A percentile compares a stretch with the other conserved stretches of the same genome.
phyloP scores from a whole-genome alignment of 2,888 invertebrate genomes.

The Andrena praecox region DNA sequence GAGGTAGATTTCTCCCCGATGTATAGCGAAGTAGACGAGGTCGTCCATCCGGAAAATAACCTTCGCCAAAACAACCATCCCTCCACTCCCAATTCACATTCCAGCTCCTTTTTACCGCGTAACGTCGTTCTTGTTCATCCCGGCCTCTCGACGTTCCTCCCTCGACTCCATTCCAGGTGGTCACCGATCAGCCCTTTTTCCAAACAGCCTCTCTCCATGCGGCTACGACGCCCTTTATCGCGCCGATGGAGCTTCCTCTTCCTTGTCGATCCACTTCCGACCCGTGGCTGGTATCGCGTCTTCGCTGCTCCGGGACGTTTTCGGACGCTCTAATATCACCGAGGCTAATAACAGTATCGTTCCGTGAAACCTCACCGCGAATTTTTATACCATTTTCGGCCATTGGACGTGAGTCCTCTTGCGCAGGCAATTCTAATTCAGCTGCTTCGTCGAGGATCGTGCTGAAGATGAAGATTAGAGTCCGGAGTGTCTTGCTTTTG shows the following conservation, averaged over 20 bases:
- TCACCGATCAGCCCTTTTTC: constrained; percentile 59
- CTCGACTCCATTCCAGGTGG: constrained; percentile 56
- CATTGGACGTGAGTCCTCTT: too few relatives aligned
- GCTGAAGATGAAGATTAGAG: not conserved
- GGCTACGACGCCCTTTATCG: constrained; percentile 54
- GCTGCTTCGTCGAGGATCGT: not conserved
- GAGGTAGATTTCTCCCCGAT: constrained; percentile 58
- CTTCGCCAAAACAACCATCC: constrained; percentile 78
- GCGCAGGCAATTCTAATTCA: not conserved
- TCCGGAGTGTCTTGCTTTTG: not conserved
- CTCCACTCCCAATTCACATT: constrained; percentile 58
- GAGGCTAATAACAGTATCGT: constrained; percentile 33
- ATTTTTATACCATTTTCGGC: not conserved
- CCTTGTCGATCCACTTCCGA: constrained; percentile 13
- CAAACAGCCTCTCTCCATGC: constrained; percentile 37
- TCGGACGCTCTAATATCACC: constrained; percentile 3
- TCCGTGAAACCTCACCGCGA: not conserved
- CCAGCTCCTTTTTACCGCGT: constrained; percentile 58
- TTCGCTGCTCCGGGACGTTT: not conserved
- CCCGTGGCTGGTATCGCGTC: constrained; percentile 1
- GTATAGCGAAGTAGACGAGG: constrained; percentile 69
- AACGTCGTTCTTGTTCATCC: constrained; percentile 51
- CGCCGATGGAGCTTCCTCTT: constrained; percentile 39
- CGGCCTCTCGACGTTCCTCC: constrained; percentile 33
- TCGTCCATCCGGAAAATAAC: constrained; percentile 83